Base-by-base conservation (phyloP, 2,797 vertebrate genomes). In the Spinus olivaceus region DNA sequence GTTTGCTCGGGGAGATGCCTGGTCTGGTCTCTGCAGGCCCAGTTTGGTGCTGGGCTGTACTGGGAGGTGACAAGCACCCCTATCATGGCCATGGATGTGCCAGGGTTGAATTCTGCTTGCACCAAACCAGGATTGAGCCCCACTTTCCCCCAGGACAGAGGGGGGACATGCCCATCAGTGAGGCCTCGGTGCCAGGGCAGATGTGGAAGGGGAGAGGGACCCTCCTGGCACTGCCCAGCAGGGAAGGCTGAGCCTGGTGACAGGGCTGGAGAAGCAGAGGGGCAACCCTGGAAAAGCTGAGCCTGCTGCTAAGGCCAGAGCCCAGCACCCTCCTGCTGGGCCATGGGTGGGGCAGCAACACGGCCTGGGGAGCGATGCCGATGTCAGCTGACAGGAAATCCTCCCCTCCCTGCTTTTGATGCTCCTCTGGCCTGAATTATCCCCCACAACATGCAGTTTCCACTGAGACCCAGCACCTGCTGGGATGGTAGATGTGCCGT, bases 111-210 rank as follows among this genome's bases (percentile, higher is more conserved):
- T 37, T 30, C 5, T 33, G n/a, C 25, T n/a, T 20, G 27, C 12
- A 30, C 12, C 14, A 20, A 41, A 16, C 22, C 54, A 27, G 14
- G 30, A 27, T 2, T n/a, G 12, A 82, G 19, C 60, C 28, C 12
- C 1, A 0, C 25, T 30, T 21, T 23, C 1, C 32, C 27, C 39
- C 30, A 32, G 20, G 60, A 25, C 50, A 33, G 27, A 39, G 23
- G 1, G 9, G 21, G 28, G 27, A 59, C 1, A 0, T 0, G 0
- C 39, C 7, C 8, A 2, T 5, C 0, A 0, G 11, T 1, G 6
- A 51, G 41, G 23, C n/a, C 0, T 0, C 0, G 0, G 77, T 37
- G 59, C 41, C 8, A 3, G 41, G 33, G 24, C 1, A 1, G 35
- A 27, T 20, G 17, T 1, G 2, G 63, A 32, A 73, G 17, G 44